Percentiles rank a stretch among this genome's conserved stretches.
Conservation (phyloP, 2,888 invertebrate species). For the Platypus cylindrus region DNA sequence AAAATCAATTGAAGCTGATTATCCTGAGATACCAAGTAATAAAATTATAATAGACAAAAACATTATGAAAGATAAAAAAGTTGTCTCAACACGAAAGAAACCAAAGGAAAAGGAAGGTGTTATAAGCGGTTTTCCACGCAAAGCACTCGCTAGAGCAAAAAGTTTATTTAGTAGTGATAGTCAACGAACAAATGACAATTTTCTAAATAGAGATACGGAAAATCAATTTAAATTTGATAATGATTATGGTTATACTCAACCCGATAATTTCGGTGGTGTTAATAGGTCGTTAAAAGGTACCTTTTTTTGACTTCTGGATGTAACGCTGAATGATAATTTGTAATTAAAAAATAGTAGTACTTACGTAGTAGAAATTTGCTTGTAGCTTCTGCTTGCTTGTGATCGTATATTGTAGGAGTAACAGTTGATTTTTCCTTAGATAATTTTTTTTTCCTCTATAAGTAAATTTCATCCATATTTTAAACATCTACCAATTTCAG, state of each 20-base stretch:
- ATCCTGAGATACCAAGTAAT: conserved; percentile 7
- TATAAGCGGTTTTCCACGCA: conserved; percentile 28
- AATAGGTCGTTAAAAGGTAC: conserved; percentile 14
- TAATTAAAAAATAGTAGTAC: too few species aligned
- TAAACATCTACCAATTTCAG: too few species aligned
- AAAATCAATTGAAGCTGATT: conserved; percentile 11
- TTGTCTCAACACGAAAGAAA: conserved; percentile 23
- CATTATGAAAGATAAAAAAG: conserved; percentile 24
- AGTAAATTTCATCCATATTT: too few species aligned
- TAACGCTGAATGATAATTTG: not conserved
- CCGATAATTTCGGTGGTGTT: conserved; percentile 25
- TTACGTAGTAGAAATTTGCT: too few species aligned
- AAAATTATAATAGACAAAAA: conserved; percentile 5
- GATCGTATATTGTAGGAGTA: too few species aligned
- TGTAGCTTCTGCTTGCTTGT: too few species aligned
- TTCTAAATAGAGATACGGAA: conserved; percentile 11
- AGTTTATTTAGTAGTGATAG: conserved; percentile 28
- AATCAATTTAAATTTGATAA: conserved; percentile 45
- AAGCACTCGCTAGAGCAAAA: conserved; percentile 37
- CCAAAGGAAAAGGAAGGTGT: conserved; percentile 28
- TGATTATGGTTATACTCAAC: conserved; percentile 41
- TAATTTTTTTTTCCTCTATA: not conserved
- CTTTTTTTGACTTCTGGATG: not conserved
- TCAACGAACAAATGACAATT: conserved; percentile 13
- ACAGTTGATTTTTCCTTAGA: too few species aligned